Evolutionary conservation across 1,140 invertebrate genomes (phyloP), one percentile per base, ranked within the genome.

Genomic region (Tribolium madens): DNA sequence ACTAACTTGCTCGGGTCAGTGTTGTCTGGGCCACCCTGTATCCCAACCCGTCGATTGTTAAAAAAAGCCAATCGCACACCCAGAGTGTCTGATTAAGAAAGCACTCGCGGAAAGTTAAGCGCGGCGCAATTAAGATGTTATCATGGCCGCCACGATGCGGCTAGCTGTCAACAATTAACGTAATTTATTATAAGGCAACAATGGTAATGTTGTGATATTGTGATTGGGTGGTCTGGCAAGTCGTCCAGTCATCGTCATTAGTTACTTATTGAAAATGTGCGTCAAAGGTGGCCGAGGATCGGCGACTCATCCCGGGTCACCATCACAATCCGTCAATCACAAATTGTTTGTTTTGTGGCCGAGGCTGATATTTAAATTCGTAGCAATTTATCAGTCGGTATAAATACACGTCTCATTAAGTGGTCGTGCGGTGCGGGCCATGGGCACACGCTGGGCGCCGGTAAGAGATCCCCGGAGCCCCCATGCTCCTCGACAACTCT

Each of bases 151-250:
- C 82, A 81, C 84, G 83, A 84, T 84, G 82, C 83, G 81, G 82
- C 80, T 77, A 82, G 80, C 84, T 83, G 84, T 84, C 84, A 81
- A 84, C 84, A 84, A 84, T 84, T 84, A 84, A 84, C 83, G 82
- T 84, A 83, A 84, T 84, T 84, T 84, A 84, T 84, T 84, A 83
- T 83, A 81, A 83, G 80, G 80, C 79, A 84, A 84, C 83, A 84
- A 84, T 84, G 80, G 84, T 82, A 81, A 84, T 83, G 82, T 83
- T 84, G 83, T 83, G 83, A 84, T 84, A 84, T 80, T 79, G 81
- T 81, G 83, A 83, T 83, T 84, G 83, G 84, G 84, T 84, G 83
- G 84, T 84, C 83, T 73, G 47, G 21, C 21, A 26, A 26, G 21
- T 26, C 70, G 46, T 18, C 78, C 48, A 84, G 82, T 84, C 83